These are phyloP conservation scores for Tapirus indicus DNA, from an alignment of 2,797 vertebrate genomes.

Conservation along the genomic window DNA sequence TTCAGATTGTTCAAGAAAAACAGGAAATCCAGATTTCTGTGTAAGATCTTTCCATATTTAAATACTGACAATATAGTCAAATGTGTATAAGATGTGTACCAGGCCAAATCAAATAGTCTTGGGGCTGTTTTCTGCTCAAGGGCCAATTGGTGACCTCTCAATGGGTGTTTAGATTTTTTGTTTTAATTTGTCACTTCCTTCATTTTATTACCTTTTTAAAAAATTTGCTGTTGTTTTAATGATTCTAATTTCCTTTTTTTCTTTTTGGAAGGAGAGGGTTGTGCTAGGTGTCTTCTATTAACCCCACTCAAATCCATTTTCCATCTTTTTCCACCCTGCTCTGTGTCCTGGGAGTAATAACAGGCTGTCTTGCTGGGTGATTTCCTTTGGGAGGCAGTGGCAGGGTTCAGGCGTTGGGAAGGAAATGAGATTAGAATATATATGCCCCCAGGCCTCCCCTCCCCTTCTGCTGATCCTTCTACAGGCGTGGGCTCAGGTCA, in stretches of 20 bases:
- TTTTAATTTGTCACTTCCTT: background rate
- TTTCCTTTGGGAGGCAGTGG: background rate
- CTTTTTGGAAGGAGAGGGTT: background rate
- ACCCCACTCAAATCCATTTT: background rate
- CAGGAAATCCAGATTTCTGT: constrained; percentile 24
- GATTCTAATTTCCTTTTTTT: background rate
- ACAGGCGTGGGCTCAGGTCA: rapidly evolving
- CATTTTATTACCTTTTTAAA: background rate
- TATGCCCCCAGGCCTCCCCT: rapidly evolving
- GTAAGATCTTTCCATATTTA: background rate
- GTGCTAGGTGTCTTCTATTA: background rate
- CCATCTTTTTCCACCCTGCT: background rate
- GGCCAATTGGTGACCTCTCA: background rate
- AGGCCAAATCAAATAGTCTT: background rate
- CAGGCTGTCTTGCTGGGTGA: background rate
- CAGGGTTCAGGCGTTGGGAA: background rate
- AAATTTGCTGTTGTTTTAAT: background rate
- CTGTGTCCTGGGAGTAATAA: background rate
- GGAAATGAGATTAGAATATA: background rate
- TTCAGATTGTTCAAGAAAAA: background rate
- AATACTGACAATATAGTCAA: background rate
- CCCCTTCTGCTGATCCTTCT: background rate
- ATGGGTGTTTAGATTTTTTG: background rate
- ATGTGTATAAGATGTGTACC: background rate
- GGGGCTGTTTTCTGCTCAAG: background rate